phyloP scores from a whole-genome alignment of 2,888 invertebrate species.

The Drosophila borborema region DNA sequence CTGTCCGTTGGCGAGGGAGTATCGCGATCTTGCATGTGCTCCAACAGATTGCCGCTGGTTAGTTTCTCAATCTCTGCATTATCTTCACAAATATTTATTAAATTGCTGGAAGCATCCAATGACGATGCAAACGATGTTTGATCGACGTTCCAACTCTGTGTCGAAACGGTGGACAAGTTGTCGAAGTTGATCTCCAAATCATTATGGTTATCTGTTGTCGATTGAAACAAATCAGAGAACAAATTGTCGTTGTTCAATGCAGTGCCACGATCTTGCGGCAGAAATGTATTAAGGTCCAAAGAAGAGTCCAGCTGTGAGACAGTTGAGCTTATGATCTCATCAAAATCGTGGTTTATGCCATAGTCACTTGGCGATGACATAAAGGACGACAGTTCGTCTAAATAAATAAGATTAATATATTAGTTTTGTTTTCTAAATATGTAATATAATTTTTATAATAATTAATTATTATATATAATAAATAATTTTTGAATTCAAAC shows the following conservation, averaged over 20 bases:
- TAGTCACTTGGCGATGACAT: constrained; percentile 72
- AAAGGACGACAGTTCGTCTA: constrained; percentile 77
- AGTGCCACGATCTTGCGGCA: constrained; percentile 34
- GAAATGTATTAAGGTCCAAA: constrained; percentile 63
- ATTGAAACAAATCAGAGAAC: constrained; percentile 48
- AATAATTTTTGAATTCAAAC: too few relatives aligned
- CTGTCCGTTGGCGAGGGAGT: constrained; percentile 84
- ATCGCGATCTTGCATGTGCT: constrained; percentile 63
- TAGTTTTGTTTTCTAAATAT: too few relatives aligned
- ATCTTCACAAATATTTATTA: constrained; percentile 77
- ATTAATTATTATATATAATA: too few relatives aligned
- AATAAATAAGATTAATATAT: constrained; percentile 22
- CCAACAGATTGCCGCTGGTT: constrained; percentile 55
- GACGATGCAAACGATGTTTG: constrained; percentile 41
- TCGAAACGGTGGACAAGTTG: constrained; percentile 22
- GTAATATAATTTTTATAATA: too few relatives aligned
- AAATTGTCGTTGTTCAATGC: constrained; percentile 37
- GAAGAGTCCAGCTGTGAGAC: constrained; percentile 74
- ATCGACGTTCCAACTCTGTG: constrained; percentile 40
- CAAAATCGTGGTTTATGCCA: constrained; percentile 72
- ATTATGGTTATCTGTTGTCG: constrained; percentile 27
- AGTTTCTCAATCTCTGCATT: constrained; percentile 69
- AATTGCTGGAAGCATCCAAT: constrained; percentile 66
- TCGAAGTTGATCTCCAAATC: constrained; percentile 56
- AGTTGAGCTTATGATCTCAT: constrained; percentile 80